A percentile compares a stretch with the other conserved stretches of the same genome.
phyloP scores from a whole-genome alignment of 2,797 vertebrate species.

The Gephyroberyx darwinii region DNA sequence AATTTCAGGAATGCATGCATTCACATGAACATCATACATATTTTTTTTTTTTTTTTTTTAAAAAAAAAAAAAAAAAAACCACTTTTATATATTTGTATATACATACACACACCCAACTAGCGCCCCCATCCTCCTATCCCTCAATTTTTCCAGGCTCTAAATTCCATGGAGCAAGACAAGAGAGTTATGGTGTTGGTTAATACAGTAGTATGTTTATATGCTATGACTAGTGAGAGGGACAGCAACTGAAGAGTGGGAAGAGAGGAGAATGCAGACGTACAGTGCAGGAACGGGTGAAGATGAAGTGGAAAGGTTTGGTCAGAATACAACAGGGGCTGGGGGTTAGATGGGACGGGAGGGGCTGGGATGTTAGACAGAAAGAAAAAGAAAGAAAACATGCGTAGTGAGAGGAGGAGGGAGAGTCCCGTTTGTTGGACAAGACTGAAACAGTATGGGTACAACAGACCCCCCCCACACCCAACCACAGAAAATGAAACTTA shows the following conservation, averaged over 20 bases:
- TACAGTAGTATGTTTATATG: conserved; percentile 71
- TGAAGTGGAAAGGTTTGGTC: conserved; percentile 13
- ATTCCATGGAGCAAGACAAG: conserved; percentile 65
- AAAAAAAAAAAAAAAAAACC: conserved; percentile 46
- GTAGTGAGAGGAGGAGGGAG: conserved; percentile 34
- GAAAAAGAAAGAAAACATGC: background rate
- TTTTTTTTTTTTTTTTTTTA: conserved; percentile 16
- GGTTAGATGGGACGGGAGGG: conserved; percentile 28
- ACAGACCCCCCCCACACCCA: conserved; percentile 55
- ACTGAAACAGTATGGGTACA: conserved; percentile 51
- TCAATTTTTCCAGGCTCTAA: conserved; percentile 53
- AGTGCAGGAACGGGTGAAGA: conserved; percentile 6
- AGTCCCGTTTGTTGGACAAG: conserved; percentile 43
- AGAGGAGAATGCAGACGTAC: conserved; percentile 24
- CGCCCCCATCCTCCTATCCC: conserved; percentile 61
- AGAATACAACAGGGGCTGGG: conserved; percentile 8
- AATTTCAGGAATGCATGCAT: conserved; percentile 77
- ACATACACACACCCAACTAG: conserved; percentile 68
- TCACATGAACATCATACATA: conserved; percentile 66
- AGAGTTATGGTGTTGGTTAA: conserved; percentile 72
- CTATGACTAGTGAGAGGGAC: conserved; percentile 48
- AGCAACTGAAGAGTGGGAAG: conserved; percentile 15
- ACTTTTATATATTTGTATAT: conserved; percentile 67
- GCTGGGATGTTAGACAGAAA: background rate
- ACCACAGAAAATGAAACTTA: conserved; percentile 65